Conservation (phyloP, 2,888 invertebrate species). For the Callyntrura sp. region DNA sequence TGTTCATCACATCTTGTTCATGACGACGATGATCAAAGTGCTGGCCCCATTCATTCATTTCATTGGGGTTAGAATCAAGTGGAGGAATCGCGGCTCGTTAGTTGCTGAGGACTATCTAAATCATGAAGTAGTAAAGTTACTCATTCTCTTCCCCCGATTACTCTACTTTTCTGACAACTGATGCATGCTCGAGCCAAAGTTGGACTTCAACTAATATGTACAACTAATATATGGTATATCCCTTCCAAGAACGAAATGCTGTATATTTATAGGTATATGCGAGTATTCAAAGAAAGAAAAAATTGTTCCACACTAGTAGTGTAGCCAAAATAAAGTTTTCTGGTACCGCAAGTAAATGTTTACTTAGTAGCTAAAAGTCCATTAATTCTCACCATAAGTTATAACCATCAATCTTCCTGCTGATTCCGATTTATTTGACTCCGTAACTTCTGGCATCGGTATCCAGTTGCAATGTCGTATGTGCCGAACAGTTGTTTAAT, state of each 20-base stretch:
- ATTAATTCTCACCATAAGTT: conserved; percentile 13
- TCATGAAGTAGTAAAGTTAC: conserved; percentile 67
- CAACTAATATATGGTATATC: neutral
- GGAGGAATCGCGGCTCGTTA: conserved; percentile 82
- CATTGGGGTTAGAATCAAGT: conserved; percentile 76
- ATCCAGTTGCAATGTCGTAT: no score
- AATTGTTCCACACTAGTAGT: neutral
- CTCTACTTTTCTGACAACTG: conserved; percentile 69
- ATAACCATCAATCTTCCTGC: neutral
- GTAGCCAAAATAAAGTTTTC: neutral
- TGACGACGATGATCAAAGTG: conserved; percentile 42
- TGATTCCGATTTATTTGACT: conserved; percentile 18
- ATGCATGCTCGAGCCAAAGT: conserved; percentile 52
- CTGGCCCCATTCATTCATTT: conserved; percentile 69
- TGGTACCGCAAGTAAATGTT: neutral
- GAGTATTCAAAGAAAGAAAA: neutral
- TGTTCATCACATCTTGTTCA: conserved; percentile 2
- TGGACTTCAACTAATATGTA: neutral
- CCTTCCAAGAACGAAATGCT: neutral
- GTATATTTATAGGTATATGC: neutral
- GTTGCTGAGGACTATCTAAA: conserved; percentile 77
- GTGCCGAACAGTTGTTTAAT: no score
- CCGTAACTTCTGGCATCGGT: neutral
- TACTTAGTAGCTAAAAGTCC: no score
- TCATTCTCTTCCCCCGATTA: conserved; percentile 67